Evolutionary conservation across 2,888 invertebrate genomes (phyloP).

Genomic region (Philonicus albiceps): DNA sequence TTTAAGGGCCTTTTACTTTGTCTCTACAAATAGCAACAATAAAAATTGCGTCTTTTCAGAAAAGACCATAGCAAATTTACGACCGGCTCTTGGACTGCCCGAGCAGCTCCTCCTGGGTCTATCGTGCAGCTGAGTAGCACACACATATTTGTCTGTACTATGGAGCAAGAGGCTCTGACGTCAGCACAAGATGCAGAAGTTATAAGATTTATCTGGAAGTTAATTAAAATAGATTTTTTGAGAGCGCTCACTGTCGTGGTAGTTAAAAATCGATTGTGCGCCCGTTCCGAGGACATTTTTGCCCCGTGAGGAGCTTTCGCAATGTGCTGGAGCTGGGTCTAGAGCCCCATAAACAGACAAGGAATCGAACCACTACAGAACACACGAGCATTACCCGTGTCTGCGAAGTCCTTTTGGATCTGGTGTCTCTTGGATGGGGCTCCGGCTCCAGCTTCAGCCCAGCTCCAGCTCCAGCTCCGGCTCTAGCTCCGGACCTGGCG

Average conservation of each 20-base stretch:
- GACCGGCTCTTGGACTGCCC: background rate
- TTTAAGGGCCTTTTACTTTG: background rate
- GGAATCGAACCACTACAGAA: conserved; percentile 19
- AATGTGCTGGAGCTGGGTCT: background rate
- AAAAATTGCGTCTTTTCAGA: background rate
- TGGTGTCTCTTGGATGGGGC: background rate
- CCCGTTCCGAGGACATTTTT: conserved; percentile 40
- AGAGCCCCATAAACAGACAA: conserved; percentile 10
- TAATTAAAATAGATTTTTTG: conserved; percentile 31
- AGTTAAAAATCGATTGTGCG: conserved; percentile 45
- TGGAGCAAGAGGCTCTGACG: background rate
- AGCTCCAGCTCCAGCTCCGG: background rate
- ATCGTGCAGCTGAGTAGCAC: background rate
- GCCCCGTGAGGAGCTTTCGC: conserved; percentile 36
- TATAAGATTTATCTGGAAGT: background rate
- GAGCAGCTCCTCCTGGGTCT: background rate
- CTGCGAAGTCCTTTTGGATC: background rate
- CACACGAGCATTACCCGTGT: background rate
- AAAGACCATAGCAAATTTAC: background rate
- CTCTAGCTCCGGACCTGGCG: background rate
- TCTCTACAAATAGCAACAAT: background rate
- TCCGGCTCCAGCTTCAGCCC: background rate
- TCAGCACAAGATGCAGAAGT: background rate
- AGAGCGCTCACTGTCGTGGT: background rate
- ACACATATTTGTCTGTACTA: background rate